Percentiles rank a stretch among this genome's conserved stretches.
These are phyloP conservation scores for Agrochola macilenta DNA, from an alignment of 2,888 invertebrate genomes.

Conservation along the genomic window DNA sequence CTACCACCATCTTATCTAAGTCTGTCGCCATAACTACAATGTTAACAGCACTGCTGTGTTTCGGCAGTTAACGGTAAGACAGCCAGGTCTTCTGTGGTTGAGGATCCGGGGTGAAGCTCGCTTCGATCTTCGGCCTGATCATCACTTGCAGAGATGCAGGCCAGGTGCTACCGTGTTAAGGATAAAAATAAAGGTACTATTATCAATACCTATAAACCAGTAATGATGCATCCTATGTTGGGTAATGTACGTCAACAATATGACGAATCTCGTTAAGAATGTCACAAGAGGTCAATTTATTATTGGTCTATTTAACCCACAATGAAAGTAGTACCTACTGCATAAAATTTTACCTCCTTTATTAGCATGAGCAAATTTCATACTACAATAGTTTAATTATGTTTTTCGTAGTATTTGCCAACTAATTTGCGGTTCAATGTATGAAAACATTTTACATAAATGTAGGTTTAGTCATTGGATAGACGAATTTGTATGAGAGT, in stretches of 20 bases:
- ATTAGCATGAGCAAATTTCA: constrained; percentile 9
- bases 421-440: constrained; percentile 17
- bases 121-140: too few relatives aligned
- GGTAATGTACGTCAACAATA: not conserved
- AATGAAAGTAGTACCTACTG: constrained; percentile 22
- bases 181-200: not conserved
- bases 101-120: too few relatives aligned
- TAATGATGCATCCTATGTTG: not conserved
- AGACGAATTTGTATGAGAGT: constrained; percentile 44
- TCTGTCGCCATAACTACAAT: too few relatives aligned
- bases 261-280: not conserved
- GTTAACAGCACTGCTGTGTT: too few relatives aligned
- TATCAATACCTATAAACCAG: not conserved
- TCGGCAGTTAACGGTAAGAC: too few relatives aligned
- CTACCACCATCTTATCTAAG: too few relatives aligned
- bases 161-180: too few relatives aligned
- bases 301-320: constrained; percentile 2
- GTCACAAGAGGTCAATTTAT: constrained; percentile 10
- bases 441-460: not conserved
- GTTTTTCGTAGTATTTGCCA: constrained; percentile 39
- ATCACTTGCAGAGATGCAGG: too few relatives aligned
- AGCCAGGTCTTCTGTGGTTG: too few relatives aligned
- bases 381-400: not conserved
- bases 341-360: constrained; percentile 9
- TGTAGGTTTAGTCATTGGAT: constrained; percentile 34